Conservation (phyloP, 2,888 invertebrate genomes). For the Bimastos eiseni region DNA sequence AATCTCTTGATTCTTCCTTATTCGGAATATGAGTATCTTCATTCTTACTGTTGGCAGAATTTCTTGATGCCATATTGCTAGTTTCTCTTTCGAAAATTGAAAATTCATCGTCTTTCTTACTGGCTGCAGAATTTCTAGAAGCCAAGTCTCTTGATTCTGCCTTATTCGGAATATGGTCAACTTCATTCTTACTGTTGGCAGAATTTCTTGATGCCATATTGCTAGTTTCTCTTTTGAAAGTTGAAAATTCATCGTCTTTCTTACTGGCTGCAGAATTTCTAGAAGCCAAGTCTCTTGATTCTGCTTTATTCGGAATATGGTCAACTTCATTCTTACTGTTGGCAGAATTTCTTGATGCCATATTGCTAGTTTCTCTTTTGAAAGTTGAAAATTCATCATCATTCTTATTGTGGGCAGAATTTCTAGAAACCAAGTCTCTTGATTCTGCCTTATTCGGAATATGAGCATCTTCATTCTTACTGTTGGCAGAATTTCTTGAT, state of each 20-base stretch:
- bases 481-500: not conserved
- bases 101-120: not conserved
- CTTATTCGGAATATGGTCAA: not conserved
- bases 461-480: not conserved
- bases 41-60: not conserved
- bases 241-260: not conserved
- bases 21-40: not conserved
- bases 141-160: not conserved
- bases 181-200: not conserved
- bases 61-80: too few relatives aligned
- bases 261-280: not conserved
- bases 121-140: not conserved
- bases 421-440: not conserved
- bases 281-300: not conserved
- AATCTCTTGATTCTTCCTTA: not conserved
- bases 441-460: not conserved
- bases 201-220: too few relatives aligned
- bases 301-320: not conserved
- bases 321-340: not conserved
- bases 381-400: not conserved
- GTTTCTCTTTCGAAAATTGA: not conserved
- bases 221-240: not conserved
- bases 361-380: not conserved
- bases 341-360: not conserved
- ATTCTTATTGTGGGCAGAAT: not conserved